Evolutionary conservation across 2,888 invertebrate genomes (phyloP), one percentile per base, ranked within the genome.

Genomic region (Ophonus ardosiacus): DNA sequence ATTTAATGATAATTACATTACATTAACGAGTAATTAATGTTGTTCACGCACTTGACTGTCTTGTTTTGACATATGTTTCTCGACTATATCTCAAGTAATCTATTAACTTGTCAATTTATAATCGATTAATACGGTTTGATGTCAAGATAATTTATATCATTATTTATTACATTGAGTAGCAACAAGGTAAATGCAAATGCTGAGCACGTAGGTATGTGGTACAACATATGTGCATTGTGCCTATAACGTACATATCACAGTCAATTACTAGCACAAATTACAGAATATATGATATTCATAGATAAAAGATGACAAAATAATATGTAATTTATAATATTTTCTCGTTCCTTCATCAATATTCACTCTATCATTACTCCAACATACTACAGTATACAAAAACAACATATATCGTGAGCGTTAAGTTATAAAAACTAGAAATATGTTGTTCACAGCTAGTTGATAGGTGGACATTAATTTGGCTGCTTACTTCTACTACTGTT

Each of bases 71-170:
- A 83, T n/a, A 59, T 76, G 83, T 83, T 83, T 59, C 74, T 13
- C 59, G 71, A 31, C 71, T 57, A 76, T 83, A 83, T 83, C 83
- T 83, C 83, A 74, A 83, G 83, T 83, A 57, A 83, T 83, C 83
- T 83, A 71, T 82, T 74, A 61, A 74, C 74, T 74, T 83, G 83
- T 83, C 83, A 83, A 83, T 83, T 83, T 74, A 74, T 81, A 81
- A 81, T 71, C 31, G 83, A 83, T 74, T 83, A 78, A 57, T 78
- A 13, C 18, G 43, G 40, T n/a, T 59, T 74, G 82, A 83, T 83
- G 43, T 83, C 83, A 83, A 82, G 71, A 71, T 82, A 71, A 74
- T 74, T 40, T 74, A 74, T 43, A 7, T 43, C 40, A 51, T 74
- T 43, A 74, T 43, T 21, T 68, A 24, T 18, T 15, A 43, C 71